Base-by-base conservation (phyloP, 1,140 invertebrate species). In the Sarcophaga bullata region DNA sequence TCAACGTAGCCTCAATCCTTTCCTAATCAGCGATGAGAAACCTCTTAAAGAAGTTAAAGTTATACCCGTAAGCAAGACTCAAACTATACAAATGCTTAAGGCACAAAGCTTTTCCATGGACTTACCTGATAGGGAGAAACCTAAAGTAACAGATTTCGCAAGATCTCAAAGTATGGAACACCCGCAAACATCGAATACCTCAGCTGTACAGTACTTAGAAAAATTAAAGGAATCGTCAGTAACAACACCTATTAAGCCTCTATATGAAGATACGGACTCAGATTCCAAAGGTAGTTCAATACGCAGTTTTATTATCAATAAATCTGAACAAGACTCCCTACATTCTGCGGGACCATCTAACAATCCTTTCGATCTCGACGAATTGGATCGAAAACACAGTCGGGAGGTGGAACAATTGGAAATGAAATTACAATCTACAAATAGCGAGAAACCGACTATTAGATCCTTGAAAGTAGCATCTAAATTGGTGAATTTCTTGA, bases 231-330 rank as follows among this genome's bases (percentile, higher is more conserved):
- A 87, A 1, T 84, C 72, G 25, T 37, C 25, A 37, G 25, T 37
- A 37, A 76, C 81, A 0, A 76, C 68, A 3, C 15, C 80, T 0
- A 84, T 86, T 6, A 86, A 86, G 81, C 84, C 86, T 0, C 82
- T 88, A 15, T 88, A 90, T 73, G 89, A 90, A 17, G 87, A 90
- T 80, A 90, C 88, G 8, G 88, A 92, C 80, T 91, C 91, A 0
- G 92, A 91, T 15, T 93, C 92, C 0, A 92, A 93, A 13, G 92
- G 92, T 49, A 92, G 93, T 50, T 91, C 89, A 3, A 86, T 90
- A 47, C 85, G 86, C 46, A 89, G 88, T 25, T 87, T 89, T 83
- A 85, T 90, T 8, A 84, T 87, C 4, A 89, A 89, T 49, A 89
- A 89, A 25, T 87, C 87, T 8, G 87, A 89, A 19, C 86, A 87